Percentiles rank a stretch among this genome's conserved stretches.
Conservation (phyloP, 53 echinoderm and acorn worm genomes). For the Patiria pectinifera region DNA sequence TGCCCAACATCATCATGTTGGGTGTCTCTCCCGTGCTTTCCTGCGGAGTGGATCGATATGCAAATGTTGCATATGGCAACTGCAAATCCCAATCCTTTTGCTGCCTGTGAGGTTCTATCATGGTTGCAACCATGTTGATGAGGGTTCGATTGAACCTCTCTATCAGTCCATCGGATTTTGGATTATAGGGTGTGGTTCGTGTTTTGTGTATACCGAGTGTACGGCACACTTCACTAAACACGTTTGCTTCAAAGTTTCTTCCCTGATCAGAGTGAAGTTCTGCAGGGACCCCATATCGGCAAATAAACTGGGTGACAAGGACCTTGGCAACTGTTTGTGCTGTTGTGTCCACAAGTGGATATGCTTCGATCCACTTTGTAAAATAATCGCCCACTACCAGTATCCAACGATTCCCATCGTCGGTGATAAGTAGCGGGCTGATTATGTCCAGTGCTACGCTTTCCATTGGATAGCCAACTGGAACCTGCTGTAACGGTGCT, state of each 20-base stretch:
- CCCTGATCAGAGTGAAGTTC: constrained; percentile 65
- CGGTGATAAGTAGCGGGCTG: constrained; percentile 25
- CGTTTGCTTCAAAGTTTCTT: constrained; percentile 54
- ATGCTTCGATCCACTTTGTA: constrained; percentile 64
- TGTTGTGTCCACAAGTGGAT: constrained; percentile 31
- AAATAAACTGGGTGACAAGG: constrained; percentile 56
- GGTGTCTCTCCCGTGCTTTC: constrained; percentile 38
- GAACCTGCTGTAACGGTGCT: constrained; percentile 20
- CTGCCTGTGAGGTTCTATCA: constrained; percentile 32
- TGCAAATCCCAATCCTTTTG: constrained; percentile 58
- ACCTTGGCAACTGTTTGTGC: constrained; percentile 45
- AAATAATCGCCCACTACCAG: constrained; percentile 60
- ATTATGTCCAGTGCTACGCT: constrained; percentile 32
- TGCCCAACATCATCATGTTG: constrained; percentile 39
- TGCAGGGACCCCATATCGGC: constrained; percentile 44
- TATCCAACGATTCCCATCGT: constrained; percentile 16
- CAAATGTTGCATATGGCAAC: constrained; percentile 42
- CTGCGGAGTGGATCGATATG: constrained; percentile 49
- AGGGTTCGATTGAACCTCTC: constrained; percentile 63
- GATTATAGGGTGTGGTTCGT: constrained; percentile 58
- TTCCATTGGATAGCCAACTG: constrained; percentile 17
- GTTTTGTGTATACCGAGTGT: constrained; percentile 54
- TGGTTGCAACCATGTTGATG: constrained; percentile 27
- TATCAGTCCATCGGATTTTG: constrained; percentile 62
- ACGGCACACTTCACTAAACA: constrained; percentile 51